phyloP scores from a whole-genome alignment of 2,888 invertebrate species.

The Drosophila macrospina region DNA sequence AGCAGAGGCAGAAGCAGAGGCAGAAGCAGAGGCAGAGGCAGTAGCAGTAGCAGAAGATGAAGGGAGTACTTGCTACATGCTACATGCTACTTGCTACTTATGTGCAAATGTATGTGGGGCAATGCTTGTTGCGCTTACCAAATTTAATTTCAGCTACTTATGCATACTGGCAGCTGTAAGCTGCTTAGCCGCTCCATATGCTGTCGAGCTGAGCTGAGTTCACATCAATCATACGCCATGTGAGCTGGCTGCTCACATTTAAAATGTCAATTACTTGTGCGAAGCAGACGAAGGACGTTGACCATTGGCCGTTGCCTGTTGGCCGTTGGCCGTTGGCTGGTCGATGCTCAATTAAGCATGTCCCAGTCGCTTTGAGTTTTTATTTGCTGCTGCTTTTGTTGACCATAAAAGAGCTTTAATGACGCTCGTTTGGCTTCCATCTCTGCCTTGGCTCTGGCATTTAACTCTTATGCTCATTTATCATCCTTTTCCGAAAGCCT shows the following conservation, averaged over 20 bases:
- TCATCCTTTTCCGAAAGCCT: conserved; percentile 72
- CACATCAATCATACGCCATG: conserved; percentile 70
- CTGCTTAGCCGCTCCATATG: conserved; percentile 66
- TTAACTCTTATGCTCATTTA: conserved; percentile 77
- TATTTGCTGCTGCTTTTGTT: conserved; percentile 53
- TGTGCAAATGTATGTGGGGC: neutral
- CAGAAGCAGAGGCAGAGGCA: too few species aligned
- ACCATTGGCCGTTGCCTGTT: conserved; percentile 2
- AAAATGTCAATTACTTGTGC: conserved; percentile 45
- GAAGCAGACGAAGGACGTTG: conserved; percentile 15
- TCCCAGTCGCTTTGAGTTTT: conserved; percentile 29
- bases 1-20: too few species aligned
- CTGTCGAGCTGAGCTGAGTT: conserved; percentile 20
- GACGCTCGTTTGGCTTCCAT: conserved; percentile 63
- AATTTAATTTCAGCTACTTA: conserved; percentile 78
- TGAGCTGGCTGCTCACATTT: conserved; percentile 45
- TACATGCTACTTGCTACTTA: conserved; percentile 2
- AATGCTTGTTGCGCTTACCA: conserved; percentile 49
- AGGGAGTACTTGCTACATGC: conserved; percentile 1
- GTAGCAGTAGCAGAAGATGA: too few species aligned
- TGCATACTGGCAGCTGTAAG: conserved; percentile 63
- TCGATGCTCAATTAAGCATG: conserved; percentile 60
- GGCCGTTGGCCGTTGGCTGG: conserved; percentile 4
- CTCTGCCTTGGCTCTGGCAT: conserved; percentile 46
- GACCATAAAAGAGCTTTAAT: conserved; percentile 76